A percentile compares a stretch with the other conserved stretches of the same genome.
These are phyloP conservation scores for Trachelus stipa DNA, from an alignment of 2,888 invertebrate genomes.

Conservation along the genomic window DNA sequence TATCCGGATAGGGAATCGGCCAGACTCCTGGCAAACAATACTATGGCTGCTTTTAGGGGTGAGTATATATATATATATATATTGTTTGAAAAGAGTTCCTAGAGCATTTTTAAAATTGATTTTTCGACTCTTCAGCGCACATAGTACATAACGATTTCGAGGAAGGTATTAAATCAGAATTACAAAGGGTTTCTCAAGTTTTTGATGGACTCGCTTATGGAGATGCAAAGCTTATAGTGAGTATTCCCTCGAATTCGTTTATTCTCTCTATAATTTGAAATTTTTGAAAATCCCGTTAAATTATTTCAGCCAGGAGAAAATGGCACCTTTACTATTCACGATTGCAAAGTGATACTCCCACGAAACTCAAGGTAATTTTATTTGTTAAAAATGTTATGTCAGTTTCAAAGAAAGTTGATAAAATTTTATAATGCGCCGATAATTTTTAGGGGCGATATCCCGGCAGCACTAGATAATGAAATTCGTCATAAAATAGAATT, in stretches of 20 bases:
- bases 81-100: not conserved
- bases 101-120: not conserved
- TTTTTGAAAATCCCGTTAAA: not conserved
- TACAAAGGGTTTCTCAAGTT: not conserved
- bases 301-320: not conserved
- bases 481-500: constrained; percentile 27
- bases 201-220: not conserved
- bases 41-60: constrained; percentile 33
- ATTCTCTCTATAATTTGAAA: not conserved
- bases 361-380: not conserved
- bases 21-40: constrained; percentile 31
- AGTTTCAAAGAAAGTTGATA: not conserved
- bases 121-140: not conserved
- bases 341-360: not conserved
- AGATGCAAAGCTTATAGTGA: not conserved
- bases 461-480: constrained; percentile 10
- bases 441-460: not conserved
- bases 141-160: not conserved
- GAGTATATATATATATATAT: not conserved
- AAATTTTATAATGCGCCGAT: not conserved
- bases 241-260: not conserved
- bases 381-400: not conserved
- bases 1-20: constrained; percentile 27
- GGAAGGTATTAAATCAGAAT: not conserved
- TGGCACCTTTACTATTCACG: not conserved